Base-by-base conservation (phyloP, 2,888 invertebrate species). In the Philhelius pedissequus region DNA sequence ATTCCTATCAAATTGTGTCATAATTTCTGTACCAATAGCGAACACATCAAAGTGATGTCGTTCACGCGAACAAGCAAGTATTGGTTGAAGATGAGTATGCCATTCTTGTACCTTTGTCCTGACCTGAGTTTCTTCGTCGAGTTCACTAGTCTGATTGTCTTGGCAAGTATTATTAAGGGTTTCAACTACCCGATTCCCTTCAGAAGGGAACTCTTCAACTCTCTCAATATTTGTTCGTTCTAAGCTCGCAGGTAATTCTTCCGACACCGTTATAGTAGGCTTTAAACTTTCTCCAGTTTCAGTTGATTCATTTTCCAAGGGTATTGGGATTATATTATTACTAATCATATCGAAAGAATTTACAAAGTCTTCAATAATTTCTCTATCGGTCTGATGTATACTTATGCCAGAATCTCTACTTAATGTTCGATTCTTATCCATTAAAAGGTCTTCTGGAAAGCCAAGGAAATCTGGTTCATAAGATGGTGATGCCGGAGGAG, bases 1-100 rank as follows among this genome's bases (percentile, higher is more conserved):
- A 4, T 86, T 86, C 13, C 66, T 68, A 20, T 86, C 77, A 20
- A 89, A 86, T 50, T 88, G 88, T 2, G 87, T 78, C 2, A 91
- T 88, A 15, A 91, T 89, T 78, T 91, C 89, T 2, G 88, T 89
- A 0, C 90, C 90, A 18, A 91, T 66, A n/a, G 88, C 87, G 50
- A 87, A 88, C 4, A 91, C 88, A 74, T 90, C 90, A 40, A 91
- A 91, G 83, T 91, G 90, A 86, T 91, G 90, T 1, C 91, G 89
- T 4, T 88, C 88, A 62, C 89, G 89, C 0, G 91, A 89, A 30
- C 88, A 87, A 3, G 89, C 89, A 48, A 91, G 86, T 7, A 89
- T 88, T 7, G 91, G 90, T 32, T 88, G 89, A 22, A 91, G 54
- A n/a, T 89, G 86, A 13, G 87, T 87, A 74, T 91, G 91, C 91